A percentile compares a stretch with the other conserved stretches of the same genome.
Evolutionary conservation across 2,888 invertebrate genomes (phyloP).

Genomic region (Synergus itoensis): DNA sequence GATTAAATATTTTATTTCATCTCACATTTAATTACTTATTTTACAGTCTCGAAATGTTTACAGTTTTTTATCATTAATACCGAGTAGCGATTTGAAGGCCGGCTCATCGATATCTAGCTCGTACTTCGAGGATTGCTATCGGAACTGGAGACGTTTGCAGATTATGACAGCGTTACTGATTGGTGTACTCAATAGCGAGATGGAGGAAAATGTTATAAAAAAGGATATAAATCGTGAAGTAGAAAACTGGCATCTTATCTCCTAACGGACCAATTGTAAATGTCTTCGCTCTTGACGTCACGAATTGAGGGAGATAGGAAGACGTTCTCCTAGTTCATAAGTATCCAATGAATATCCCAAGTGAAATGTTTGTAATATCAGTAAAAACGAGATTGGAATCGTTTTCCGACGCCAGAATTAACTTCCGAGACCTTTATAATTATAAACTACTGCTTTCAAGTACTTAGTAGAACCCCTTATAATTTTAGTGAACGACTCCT

Average conservation of each 20-base stretch:
- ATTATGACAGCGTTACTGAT: background rate
- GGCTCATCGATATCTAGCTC: no score
- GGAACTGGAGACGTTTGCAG: background rate
- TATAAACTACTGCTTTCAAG: background rate
- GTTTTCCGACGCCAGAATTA: background rate
- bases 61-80: background rate
- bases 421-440: background rate
- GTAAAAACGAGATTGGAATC: background rate
- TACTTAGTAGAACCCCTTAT: constrained; percentile 9
- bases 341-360: constrained; percentile 20
- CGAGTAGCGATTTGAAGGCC: no score
- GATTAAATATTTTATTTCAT: constrained; percentile 23
- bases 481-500: constrained; percentile 18
- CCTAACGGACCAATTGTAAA: background rate
- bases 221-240: background rate
- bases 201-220: constrained; percentile 1
- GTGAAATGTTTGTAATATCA: constrained; percentile 7
- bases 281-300: background rate
- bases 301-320: background rate
- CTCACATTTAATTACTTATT: constrained; percentile 1
- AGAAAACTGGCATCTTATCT: background rate
- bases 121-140: no score
- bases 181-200: background rate
- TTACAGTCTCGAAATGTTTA: background rate
- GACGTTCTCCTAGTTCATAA: background rate